These are phyloP conservation scores for Crepidodera aurea DNA, from an alignment of 2,888 invertebrate genomes.

Conservation along the genomic window DNA sequence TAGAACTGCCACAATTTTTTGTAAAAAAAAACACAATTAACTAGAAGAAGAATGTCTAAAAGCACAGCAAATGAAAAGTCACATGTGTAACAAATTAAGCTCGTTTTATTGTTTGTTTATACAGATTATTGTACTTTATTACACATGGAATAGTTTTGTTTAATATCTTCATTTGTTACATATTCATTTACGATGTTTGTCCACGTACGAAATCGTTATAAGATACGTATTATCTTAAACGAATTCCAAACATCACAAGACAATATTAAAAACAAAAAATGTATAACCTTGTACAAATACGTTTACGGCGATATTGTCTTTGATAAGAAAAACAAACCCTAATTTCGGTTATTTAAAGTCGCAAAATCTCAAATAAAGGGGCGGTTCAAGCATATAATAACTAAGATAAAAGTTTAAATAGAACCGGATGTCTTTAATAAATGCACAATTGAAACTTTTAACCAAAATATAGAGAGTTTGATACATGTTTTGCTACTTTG, in stretches of 20 bases:
- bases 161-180: constrained; percentile 20
- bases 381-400: too few species aligned
- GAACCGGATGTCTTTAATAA: too few species aligned
- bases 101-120: constrained; percentile 21
- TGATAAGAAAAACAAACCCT: constrained; percentile 1
- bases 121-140: constrained; percentile 25
- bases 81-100: constrained; percentile 13
- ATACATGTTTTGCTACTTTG: too few species aligned
- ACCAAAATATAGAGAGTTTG: too few species aligned
- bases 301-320: not conserved
- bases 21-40: too few species aligned
- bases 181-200: constrained; percentile 23
- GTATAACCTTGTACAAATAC: constrained; percentile 3
- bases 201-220: constrained; percentile 15
- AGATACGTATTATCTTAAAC: constrained; percentile 13
- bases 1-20: too few species aligned
- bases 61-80: not conserved
- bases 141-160: constrained; percentile 16
- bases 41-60: not conserved
- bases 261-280: constrained; percentile 14
- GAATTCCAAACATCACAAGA: constrained; percentile 9
- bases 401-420: too few species aligned
- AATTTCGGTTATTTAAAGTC: not conserved
- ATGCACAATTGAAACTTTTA: too few species aligned
- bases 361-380: not conserved